Conservation (phyloP, 2,888 invertebrate species). For the Lamellibrachia satsuma region DNA sequence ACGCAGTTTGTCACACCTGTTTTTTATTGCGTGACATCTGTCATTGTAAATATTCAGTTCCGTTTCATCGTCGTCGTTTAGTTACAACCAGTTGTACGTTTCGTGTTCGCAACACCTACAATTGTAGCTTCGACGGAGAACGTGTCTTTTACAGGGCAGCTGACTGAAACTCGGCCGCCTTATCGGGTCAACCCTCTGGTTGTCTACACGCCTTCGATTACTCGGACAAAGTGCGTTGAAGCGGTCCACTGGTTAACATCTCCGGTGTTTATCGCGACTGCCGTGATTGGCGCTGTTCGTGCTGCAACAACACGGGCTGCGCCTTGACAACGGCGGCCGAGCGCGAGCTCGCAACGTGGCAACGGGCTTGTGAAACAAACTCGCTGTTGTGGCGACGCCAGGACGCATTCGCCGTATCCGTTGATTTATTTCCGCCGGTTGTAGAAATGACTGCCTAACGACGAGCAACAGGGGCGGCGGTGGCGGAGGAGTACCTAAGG, state of each 20-base stretch:
- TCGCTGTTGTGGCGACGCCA: background rate
- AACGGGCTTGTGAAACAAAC: background rate
- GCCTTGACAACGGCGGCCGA: background rate
- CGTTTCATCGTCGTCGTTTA: constrained; percentile 4
- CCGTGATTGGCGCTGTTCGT: background rate
- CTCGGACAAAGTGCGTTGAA: background rate
- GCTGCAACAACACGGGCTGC: background rate
- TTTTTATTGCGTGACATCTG: background rate
- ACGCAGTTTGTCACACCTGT: background rate
- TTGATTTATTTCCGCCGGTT: background rate
- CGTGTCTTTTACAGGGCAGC: background rate
- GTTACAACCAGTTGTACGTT: background rate
- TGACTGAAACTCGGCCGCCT: background rate
- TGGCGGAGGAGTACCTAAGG: background rate
- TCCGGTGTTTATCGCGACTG: background rate
- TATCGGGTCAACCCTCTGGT: constrained; percentile 1
- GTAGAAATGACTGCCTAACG: background rate
- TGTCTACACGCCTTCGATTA: constrained; percentile 1
- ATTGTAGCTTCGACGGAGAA: background rate
- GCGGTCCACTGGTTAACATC: background rate
- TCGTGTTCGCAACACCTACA: background rate
- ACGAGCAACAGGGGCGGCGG: background rate
- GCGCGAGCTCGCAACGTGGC: background rate
- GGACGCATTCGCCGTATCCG: background rate
- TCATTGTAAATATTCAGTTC: background rate